Evolutionary conservation across 2,797 vertebrate genomes (phyloP), one percentile per base, ranked within the genome.

Genomic region (Rachycentron canadum): DNA sequence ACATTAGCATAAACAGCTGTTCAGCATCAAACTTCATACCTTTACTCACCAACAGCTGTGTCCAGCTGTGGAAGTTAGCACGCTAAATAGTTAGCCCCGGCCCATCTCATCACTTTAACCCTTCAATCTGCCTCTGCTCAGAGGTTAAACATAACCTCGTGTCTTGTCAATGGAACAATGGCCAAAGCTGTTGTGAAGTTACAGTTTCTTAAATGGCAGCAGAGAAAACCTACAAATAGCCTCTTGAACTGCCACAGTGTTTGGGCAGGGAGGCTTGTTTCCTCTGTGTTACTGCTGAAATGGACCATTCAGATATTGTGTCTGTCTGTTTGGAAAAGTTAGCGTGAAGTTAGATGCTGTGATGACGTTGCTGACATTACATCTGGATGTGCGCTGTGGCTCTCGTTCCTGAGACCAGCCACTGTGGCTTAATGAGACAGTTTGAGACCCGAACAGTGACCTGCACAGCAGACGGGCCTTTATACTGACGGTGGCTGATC

Each of bases 401-500:
- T 58, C 9, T 13, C 26, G 7, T 56, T 70, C 21, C 47, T 25
- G 8, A 67, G 28, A 69, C 47, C 53, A 60, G 52, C 21, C 32
- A 26, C 0, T 23, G 11, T 60, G 59, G 74, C 69, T 61, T 77
- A 81, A 87, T 75, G 68, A 80, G 76, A 71, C 73, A 3, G 64
- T 67, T 43, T 1, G 19, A 65, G 67, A 78, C 66, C 77, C 52
- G n/a, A 55, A 69, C 73, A 62, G n/a, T 65, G 68, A 70, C 58
- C 69, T 34, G 36, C 60, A 67, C 7, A 2, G 45, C 79, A 74
- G 56, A 49, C 65, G 1, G 64, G 25, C 34, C 53, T 73, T 69
- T 69, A 71, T 58, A 69, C 68, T 73, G 57, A 63, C 73, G 61
- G 62, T 21, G 13, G 73, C 64, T 61, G 2, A 43, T 40, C 50